Base-by-base conservation (phyloP, 2,888 invertebrate species). In the Cylindroiulus punctatus region DNA sequence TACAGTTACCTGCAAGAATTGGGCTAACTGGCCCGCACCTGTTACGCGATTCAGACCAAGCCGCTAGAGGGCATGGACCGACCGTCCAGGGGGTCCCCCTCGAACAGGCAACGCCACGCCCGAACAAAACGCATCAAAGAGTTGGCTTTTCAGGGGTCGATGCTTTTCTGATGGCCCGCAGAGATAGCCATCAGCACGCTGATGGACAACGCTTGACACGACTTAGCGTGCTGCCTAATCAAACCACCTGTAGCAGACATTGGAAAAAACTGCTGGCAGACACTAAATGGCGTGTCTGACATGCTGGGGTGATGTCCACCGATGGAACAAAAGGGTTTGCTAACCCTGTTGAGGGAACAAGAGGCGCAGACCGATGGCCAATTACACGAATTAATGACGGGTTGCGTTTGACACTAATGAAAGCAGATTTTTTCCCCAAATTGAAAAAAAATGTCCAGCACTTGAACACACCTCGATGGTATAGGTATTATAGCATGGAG, bases 191-290 rank as follows among this genome's bases (percentile, higher is more conserved):
- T 76, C 76, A 14, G 12, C 32, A 14, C 76, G 30, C 76, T 76
- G 76, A 76, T 76, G 76, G 76, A 76, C 76, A 76, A 22, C 65
- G 8, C 26, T 65, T 76, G 76, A 76, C 57, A 22, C 57, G n/a
- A 22, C 57, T 57, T 57, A 57, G 57, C 76, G 30, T 30, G 76
- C 22, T 26, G 76, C 17, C 76, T 76, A 17, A 76, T 76, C 26
- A 76, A 32, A 76, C 30, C 76, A 76, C 76, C 76, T 76, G 76
- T 30, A 76, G 76, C 30, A 76, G 10, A 30, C 30, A 76, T 76
- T 17, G 65, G 65, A 65, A 65, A 65, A 65, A 65, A 65, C 2
- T 65, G 8, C n/a, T 19, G 57, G 57, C 30, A 76, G 76, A 76
- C 76, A 30, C 57, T 65, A 65, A 65, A 19, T 65, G 22, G 76